These are phyloP conservation scores for Labeo catla DNA, from an alignment of 2,113 vertebrate genomes.

Conservation along the genomic window DNA sequence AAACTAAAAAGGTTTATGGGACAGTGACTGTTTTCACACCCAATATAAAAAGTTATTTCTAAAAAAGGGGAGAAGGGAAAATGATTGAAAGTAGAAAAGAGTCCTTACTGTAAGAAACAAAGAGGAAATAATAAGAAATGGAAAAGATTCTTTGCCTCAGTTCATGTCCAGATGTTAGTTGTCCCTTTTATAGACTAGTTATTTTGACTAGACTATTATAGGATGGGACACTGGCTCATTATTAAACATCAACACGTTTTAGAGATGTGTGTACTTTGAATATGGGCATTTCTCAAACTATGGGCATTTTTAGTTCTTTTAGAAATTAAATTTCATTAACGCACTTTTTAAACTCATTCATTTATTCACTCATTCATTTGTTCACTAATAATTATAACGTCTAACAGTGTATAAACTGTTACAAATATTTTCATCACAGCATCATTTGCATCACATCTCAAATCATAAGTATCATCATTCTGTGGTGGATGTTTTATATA, in stretches of 20 bases:
- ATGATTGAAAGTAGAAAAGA: too few species aligned
- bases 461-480: not conserved
- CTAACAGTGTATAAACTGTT: not conserved
- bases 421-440: not conserved
- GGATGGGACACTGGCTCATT: not conserved
- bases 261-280: not conserved
- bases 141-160: not conserved
- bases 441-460: not conserved
- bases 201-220: not conserved
- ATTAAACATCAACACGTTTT: not conserved
- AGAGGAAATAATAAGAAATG: not conserved
- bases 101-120: not conserved
- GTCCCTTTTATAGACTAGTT: not conserved
- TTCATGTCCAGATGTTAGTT: not conserved
- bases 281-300: not conserved
- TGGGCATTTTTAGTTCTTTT: not conserved
- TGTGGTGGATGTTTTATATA: too few species aligned
- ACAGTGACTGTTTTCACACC: not conserved
- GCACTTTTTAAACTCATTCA: not conserved
- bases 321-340: not conserved
- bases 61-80: not conserved
- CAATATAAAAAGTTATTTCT: not conserved
- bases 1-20: not conserved
- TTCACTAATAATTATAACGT: not conserved
- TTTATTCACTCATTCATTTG: not conserved